Percentiles rank a stretch among this genome's conserved stretches.
phyloP scores from a whole-genome alignment of 2,797 vertebrate species.

The Erithacus rubecula region DNA sequence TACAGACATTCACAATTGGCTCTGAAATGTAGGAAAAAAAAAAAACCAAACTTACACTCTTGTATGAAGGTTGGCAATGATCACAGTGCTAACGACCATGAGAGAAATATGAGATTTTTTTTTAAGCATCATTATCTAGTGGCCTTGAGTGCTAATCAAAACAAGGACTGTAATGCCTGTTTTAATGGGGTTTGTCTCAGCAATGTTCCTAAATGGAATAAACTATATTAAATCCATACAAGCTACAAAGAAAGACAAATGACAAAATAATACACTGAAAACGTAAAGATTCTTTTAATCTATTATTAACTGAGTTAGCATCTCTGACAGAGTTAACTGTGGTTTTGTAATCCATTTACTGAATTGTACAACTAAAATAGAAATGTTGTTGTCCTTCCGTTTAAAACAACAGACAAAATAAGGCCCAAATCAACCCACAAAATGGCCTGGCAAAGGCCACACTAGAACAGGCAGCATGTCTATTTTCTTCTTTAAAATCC shows the following conservation, averaged over 20 bases:
- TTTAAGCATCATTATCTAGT: conserved; percentile 10
- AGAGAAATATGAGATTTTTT: neutral
- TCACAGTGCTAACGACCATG: conserved; percentile 23
- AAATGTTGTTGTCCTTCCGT: neutral
- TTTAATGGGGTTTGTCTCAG: conserved; percentile 49
- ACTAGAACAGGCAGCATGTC: neutral
- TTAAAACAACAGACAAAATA: conserved; percentile 6
- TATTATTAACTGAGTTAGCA: conserved; percentile 29
- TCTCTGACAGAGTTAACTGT: neutral
- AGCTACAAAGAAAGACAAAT: conserved; percentile 33
- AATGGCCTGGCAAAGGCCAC: neutral
- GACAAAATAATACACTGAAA: conserved; percentile 31
- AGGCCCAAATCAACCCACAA: neutral
- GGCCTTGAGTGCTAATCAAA: conserved; percentile 56
- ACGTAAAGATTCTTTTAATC: conserved; percentile 28
- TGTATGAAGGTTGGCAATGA: neutral
- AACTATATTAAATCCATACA: conserved; percentile 42
- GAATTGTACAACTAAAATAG: neutral
- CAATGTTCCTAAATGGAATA: conserved; percentile 40
- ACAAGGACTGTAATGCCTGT: conserved; percentile 25
- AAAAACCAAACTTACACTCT: neutral
- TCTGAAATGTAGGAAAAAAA: neutral
- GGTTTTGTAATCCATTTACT: conserved; percentile 16
- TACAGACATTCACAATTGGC: neutral
- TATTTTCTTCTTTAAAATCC: neutral